Evolutionary conservation across 2,113 vertebrate species (phyloP).

Genomic region (human (Homo sapiens)): DNA sequence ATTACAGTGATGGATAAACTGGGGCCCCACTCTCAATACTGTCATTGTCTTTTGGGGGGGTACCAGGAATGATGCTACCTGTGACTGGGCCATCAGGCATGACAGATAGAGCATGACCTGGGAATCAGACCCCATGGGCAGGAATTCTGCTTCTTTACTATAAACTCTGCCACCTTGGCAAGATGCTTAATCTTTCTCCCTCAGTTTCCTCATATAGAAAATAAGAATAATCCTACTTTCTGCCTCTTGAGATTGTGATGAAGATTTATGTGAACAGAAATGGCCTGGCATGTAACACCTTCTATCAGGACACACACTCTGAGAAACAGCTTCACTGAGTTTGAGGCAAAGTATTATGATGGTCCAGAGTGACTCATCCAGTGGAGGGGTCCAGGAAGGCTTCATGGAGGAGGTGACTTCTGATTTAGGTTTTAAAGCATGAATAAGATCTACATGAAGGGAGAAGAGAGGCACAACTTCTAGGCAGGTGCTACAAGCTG

Average conservation of each 20-base stretch:
- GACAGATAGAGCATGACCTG: not conserved
- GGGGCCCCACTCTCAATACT: not conserved
- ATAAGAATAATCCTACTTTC: not conserved
- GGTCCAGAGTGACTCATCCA: not conserved
- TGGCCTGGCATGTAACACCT: not conserved
- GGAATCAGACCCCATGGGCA: rapidly evolving
- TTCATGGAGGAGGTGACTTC: not conserved
- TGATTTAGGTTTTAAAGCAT: not conserved
- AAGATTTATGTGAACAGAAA: not conserved
- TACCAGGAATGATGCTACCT: not conserved
- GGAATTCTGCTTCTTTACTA: not conserved
- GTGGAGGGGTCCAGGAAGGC: not conserved
- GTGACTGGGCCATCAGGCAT: no score
- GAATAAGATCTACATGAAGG: not conserved
- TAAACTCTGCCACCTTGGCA: not conserved
- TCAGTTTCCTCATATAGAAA: not conserved
- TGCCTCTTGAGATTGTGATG: not conserved
- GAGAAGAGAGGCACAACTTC: not conserved
- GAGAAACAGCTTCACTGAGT: not conserved
- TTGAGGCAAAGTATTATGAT: not conserved
- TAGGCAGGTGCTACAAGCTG: not conserved
- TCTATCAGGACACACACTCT: not conserved
- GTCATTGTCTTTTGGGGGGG: not conserved
- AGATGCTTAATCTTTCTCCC: not conserved
- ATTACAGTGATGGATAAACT: not conserved